Conservation (phyloP, 37 sponge, comb jelly and placozoan genomes). For the Oscarella lobularis region DNA sequence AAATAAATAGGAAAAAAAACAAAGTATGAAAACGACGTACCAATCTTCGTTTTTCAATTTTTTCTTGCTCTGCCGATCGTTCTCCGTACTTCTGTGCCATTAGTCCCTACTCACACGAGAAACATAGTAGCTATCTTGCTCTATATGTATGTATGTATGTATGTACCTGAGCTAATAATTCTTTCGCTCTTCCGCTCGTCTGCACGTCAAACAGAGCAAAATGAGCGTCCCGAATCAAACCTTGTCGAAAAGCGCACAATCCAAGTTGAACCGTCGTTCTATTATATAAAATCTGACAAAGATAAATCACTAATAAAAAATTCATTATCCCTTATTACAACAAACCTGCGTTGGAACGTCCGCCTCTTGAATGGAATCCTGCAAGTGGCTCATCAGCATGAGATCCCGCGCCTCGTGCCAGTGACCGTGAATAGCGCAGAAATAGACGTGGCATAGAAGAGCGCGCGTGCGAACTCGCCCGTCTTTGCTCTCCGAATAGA, state of each 20-base stretch:
- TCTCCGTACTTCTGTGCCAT: conserved; percentile 46
- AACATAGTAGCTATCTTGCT: conserved; percentile 3
- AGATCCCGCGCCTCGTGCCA: conserved; percentile 85
- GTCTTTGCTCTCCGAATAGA: not conserved
- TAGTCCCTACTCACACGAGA: conserved; percentile 25
- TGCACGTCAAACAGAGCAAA: conserved; percentile 87
- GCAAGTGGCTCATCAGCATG: conserved; percentile 95
- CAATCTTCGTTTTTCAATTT: conserved; percentile 64
- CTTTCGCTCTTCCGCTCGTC: conserved; percentile 78
- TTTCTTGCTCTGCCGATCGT: conserved; percentile 82
- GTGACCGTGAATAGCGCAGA: conserved; percentile 59
- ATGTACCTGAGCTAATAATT: conserved; percentile 83
- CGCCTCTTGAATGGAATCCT: conserved; percentile 72
- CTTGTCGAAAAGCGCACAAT: conserved; percentile 98
- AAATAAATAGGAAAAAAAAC: not conserved
- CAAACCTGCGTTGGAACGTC: conserved; percentile 88
- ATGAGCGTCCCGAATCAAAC: conserved; percentile 89
- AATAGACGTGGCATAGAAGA: conserved; percentile 90
- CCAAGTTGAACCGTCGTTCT: conserved; percentile 90
- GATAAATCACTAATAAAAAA: not conserved
- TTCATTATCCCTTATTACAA: not conserved
- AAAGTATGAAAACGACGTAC: conserved; percentile 1
- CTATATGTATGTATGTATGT: not conserved
- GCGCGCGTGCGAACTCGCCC: conserved; percentile 72
- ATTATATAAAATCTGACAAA: conserved; percentile 83